Conservation (phyloP, 2,797 vertebrate species). For the Halcyon smyrnensis region DNA sequence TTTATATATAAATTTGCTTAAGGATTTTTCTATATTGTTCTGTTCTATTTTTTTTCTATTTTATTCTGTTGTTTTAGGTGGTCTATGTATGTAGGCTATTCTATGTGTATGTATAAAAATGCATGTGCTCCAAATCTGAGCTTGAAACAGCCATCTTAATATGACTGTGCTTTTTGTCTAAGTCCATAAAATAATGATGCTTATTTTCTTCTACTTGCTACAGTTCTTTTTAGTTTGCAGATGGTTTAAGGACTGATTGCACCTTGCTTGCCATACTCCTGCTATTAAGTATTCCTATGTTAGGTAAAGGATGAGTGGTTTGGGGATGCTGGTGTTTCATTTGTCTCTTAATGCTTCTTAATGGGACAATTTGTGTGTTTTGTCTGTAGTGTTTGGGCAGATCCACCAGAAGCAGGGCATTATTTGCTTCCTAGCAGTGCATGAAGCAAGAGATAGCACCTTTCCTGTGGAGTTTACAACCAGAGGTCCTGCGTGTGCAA, state of each 20-base stretch:
- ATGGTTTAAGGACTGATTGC: neutral
- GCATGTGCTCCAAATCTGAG: neutral
- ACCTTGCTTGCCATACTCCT: neutral
- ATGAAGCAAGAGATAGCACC: neutral
- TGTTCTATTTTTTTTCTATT: neutral
- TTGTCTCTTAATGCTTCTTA: neutral
- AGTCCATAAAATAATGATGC: neutral
- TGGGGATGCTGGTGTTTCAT: neutral
- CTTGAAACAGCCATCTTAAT: neutral
- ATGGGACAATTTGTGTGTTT: neutral
- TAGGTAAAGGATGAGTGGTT: neutral
- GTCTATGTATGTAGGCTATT: neutral
- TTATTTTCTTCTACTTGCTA: neutral
- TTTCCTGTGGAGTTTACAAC: neutral
- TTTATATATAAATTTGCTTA: neutral
- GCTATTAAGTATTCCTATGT: neutral
- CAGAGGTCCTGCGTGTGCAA: neutral
- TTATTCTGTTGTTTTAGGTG: neutral
- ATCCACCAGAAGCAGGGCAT: neutral
- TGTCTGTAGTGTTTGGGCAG: neutral
- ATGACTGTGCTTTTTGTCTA: neutral
- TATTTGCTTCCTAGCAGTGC: neutral
- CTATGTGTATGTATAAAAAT: neutral
- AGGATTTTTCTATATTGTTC: neutral
- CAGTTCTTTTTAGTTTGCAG: neutral